phyloP scores from a whole-genome alignment of 1,140 invertebrate species.

The Calephelis virginiensis region DNA sequence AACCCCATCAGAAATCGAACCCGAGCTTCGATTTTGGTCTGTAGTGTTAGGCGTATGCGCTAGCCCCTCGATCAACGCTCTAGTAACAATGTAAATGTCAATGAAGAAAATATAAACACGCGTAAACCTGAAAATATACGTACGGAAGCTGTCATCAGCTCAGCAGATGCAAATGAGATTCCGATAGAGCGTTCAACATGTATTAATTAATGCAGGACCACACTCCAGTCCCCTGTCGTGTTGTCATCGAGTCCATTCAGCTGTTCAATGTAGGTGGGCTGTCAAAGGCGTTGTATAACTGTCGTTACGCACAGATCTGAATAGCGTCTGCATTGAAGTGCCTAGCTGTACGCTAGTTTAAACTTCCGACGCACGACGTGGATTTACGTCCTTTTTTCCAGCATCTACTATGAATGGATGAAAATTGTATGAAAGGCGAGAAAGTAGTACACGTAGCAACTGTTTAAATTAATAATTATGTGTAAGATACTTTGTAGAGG shows the following conservation, averaged over 20 bases:
- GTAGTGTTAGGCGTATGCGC: no score
- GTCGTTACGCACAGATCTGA: slow-evolving; percentile 54
- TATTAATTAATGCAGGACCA: slow-evolving; percentile 70
- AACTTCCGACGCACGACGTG: slow-evolving; percentile 53
- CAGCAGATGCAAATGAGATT: slow-evolving; percentile 48
- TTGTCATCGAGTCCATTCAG: slow-evolving; percentile 49
- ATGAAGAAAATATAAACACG: slow-evolving; percentile 2
- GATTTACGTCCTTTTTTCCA: slow-evolving; percentile 37
- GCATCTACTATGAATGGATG: slow-evolving; percentile 26
- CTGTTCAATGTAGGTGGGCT: slow-evolving; percentile 58
- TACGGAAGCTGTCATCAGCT: slow-evolving; percentile 38
- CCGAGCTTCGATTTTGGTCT: no score
- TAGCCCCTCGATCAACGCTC: no score
- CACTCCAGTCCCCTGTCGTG: slow-evolving; percentile 35
- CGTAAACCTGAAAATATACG: slow-evolving; percentile 29
- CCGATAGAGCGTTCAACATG: slow-evolving; percentile 49
- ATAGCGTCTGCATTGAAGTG: slow-evolving; percentile 64
- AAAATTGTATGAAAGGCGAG: slow-evolving; percentile 22
- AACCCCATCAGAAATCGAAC: no score
- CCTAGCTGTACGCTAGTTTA: slow-evolving; percentile 45
- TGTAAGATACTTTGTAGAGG: not conserved
- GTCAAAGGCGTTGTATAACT: slow-evolving; percentile 55
- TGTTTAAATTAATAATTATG: slow-evolving; percentile 16
- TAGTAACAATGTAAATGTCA: not conserved
- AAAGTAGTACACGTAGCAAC: slow-evolving; percentile 19